Base-by-base conservation (phyloP, 2,113 vertebrate species). In the Lagopus leucura region DNA sequence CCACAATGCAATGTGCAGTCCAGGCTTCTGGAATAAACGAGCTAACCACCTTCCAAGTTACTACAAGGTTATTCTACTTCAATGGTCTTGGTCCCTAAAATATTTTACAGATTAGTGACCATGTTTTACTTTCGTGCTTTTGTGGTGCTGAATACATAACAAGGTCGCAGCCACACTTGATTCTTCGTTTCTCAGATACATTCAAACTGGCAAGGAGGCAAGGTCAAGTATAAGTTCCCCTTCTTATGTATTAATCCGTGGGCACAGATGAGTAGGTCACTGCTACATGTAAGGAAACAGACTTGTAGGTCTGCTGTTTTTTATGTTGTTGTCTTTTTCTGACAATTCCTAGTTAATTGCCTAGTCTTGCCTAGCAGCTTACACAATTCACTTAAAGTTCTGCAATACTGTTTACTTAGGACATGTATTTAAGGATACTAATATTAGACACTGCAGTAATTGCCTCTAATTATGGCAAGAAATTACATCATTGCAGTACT, bases 31-130 rank as follows among this genome's bases (percentile, higher is more conserved):
- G 25, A 75, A 81, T 10, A 34, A 71, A 50, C 40, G 13, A 42
- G 58, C 36, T 14, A 63, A 18, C 69, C 7, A 14, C 67, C 36
- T 89, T 70, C 69, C 36, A 16, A 5, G 63, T 71, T 63, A 79
- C 27, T 47, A n/a, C 20, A 74, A 89, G 34, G 57, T 48, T 78
- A 38, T 34, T 89, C 21, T 70, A 72, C 60, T 74, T 91, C 60
- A 85, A 82, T 91, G 16, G 32, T 22, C 34, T 60, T 79, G 60
- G 58, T 78, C 67, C 60, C 76, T 88, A 34, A 78, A 47, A 86
- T 17, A 38, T 71, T 80, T 90, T 58, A 82, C 43, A 87, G 69
- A 84, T 69, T 84, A 88, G 75, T 79, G 92, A 54, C 45, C 24
- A 9, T 11, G 66, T 63, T 90, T 78, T 63, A 82, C 81, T 92